Percentiles rank a stretch among this genome's conserved stretches.
phyloP scores from a whole-genome alignment of 1,140 invertebrate genomes.

The Drosophila dunni region DNA sequence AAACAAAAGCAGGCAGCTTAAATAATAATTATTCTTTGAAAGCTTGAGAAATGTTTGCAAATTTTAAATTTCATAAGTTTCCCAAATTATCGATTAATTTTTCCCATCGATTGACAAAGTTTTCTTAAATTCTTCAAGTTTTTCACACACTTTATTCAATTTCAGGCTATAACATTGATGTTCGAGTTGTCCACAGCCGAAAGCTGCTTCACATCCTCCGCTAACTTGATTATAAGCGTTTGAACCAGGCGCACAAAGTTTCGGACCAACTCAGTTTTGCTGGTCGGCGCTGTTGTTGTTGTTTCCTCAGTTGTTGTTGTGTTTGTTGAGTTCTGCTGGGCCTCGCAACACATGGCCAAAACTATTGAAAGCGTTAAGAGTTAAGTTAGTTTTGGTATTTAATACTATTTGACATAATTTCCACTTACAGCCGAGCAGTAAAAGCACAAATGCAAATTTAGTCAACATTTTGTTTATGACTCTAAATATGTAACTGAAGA shows the following conservation, averaged over 20 bases:
- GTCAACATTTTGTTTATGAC: constrained; percentile 13
- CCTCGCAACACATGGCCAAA: background rate
- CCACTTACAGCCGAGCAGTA: constrained; percentile 27
- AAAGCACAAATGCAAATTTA: constrained; percentile 6
- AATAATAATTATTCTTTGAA: background rate
- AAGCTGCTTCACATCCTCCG: constrained; percentile 32
- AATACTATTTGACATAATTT: background rate
- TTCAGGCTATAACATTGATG: constrained; percentile 3
- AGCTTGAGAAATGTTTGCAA: background rate
- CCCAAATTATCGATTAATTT: too few relatives aligned
- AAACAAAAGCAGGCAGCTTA: constrained; percentile 5
- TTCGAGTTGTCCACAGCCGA: background rate
- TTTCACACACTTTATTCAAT: background rate
- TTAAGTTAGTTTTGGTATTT: background rate
- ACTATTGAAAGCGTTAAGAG: constrained; percentile 3
- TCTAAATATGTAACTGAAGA: constrained; percentile 11
- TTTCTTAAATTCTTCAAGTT: background rate
- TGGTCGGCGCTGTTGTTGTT: background rate
- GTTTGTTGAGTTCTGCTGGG: background rate
- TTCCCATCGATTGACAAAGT: too few relatives aligned
- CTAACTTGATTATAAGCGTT: constrained; percentile 47
- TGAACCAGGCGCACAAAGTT: constrained; percentile 50
- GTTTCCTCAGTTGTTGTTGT: constrained; percentile 4
- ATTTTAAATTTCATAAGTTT: background rate
- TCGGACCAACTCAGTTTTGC: constrained; percentile 41